phyloP scores from a whole-genome alignment of 2,888 invertebrate species.

The Mythimna pallens region DNA sequence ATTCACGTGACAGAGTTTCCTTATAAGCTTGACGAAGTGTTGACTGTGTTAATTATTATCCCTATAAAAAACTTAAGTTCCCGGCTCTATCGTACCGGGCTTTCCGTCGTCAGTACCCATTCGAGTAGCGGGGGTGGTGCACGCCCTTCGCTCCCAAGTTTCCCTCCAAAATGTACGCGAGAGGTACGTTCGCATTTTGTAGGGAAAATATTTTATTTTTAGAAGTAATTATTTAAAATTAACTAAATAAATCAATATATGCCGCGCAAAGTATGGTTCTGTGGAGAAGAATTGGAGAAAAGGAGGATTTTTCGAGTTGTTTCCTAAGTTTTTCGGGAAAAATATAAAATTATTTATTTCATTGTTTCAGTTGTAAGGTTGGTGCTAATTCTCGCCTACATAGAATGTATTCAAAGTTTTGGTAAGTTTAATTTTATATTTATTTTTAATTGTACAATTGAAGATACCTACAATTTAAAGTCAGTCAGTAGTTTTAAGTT shows the following conservation, averaged over 20 bases:
- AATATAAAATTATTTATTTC: constrained; percentile 7
- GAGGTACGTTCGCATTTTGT: constrained; percentile 73
- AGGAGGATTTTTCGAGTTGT: background rate
- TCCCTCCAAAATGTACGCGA: constrained; percentile 84
- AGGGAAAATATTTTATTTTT: constrained; percentile 31
- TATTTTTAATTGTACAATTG: background rate
- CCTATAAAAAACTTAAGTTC: constrained; percentile 13
- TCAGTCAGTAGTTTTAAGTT: too few species aligned
- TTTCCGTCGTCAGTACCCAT: constrained; percentile 71
- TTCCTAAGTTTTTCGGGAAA: constrained; percentile 55
- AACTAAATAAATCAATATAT: background rate
- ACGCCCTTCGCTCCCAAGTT: constrained; percentile 75
- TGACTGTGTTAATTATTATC: constrained; percentile 15
- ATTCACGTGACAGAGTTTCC: background rate
- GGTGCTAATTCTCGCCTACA: constrained; percentile 81
- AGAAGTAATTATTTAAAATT: background rate
- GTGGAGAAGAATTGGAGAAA: background rate
- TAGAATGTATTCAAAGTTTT: constrained; percentile 79
- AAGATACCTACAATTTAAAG: background rate
- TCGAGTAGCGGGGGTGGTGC: constrained; percentile 71
- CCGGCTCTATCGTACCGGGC: background rate
- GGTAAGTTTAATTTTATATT: constrained; percentile 77
- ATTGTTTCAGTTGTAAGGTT: constrained; percentile 82
- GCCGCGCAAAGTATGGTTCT: background rate
- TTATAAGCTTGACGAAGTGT: constrained; percentile 4